A percentile compares a stretch with the other conserved stretches of the same genome.
Conservation (phyloP, 1,140 invertebrate species). For the Popillia japonica region DNA sequence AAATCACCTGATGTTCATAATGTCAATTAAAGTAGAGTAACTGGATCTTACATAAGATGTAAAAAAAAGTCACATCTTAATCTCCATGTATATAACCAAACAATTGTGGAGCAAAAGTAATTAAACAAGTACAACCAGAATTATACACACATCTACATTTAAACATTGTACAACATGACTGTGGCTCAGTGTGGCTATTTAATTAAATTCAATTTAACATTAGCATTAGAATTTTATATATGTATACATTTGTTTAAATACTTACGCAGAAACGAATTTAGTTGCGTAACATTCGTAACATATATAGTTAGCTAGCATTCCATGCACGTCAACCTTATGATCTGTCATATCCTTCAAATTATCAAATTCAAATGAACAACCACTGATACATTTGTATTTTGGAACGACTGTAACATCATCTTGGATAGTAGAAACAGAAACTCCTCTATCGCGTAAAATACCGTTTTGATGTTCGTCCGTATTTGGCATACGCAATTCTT, state of each 20-base stretch:
- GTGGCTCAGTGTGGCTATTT: no score
- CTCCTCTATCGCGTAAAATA: not conserved
- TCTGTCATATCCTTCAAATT: not conserved
- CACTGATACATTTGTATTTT: not conserved
- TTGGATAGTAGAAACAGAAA: not conserved
- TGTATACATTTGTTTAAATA: not conserved
- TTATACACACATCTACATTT: no score
- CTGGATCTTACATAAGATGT: no score
- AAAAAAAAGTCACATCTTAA: no score
- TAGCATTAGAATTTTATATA: not conserved
- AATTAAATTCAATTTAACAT: not conserved
- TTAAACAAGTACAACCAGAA: no score
- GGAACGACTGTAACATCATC: not conserved
- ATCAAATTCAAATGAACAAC: constrained; percentile 2
- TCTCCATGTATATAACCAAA: no score
- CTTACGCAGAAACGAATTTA: constrained; percentile 17
- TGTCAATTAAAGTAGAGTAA: no score
- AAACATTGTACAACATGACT: no score
- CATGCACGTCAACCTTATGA: not conserved
- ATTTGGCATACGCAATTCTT: not conserved
- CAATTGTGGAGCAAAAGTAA: no score
- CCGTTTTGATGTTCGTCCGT: not conserved
- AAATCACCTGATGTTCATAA: no score
- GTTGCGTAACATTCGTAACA: constrained; percentile 16
- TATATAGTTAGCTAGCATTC: constrained; percentile 5